Evolutionary conservation across 2,888 invertebrate species (phyloP).

Genomic region (Rhabditoides inermis): DNA sequence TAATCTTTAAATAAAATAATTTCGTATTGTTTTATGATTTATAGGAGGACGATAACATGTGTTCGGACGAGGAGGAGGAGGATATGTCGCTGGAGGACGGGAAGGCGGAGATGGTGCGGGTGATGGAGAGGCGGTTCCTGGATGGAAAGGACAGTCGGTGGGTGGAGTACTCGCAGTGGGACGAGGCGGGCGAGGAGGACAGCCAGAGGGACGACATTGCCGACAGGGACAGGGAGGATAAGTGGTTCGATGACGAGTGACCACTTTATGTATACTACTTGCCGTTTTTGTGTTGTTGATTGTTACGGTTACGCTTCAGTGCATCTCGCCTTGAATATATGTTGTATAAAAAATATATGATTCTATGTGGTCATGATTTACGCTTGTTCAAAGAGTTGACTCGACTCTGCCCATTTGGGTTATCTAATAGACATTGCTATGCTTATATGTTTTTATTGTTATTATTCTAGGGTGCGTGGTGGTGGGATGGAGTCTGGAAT

Average conservation of each 20-base stretch:
- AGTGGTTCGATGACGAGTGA: conserved; percentile 44
- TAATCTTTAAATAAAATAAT: neutral
- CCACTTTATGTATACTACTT: neutral
- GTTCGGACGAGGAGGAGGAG: conserved; percentile 11
- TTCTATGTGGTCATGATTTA: neutral
- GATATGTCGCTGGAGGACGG: conserved; percentile 27
- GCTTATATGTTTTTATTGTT: too few species aligned
- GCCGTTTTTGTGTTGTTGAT: neutral
- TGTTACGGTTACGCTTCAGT: neutral
- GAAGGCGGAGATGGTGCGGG: conserved; percentile 32
- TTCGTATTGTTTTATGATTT: neutral
- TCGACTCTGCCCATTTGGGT: too few species aligned
- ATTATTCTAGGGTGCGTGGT: too few species aligned
- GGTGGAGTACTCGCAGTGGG: conserved; percentile 38
- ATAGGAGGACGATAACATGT: conserved; percentile 22
- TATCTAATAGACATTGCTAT: neutral
- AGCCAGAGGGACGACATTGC: conserved; percentile 18
- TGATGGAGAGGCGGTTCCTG: conserved; percentile 42
- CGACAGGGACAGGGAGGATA: conserved; percentile 41
- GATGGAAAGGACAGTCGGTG: conserved; percentile 33
- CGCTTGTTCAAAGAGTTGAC: neutral
- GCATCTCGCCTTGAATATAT: conserved; percentile 1
- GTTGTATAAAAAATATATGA: too few species aligned
- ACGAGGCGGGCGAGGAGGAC: conserved; percentile 15
- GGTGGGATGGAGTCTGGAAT: too few species aligned